Evolutionary conservation across 2,888 invertebrate genomes (phyloP).

Genomic region (Hemicrepidius hirtus): DNA sequence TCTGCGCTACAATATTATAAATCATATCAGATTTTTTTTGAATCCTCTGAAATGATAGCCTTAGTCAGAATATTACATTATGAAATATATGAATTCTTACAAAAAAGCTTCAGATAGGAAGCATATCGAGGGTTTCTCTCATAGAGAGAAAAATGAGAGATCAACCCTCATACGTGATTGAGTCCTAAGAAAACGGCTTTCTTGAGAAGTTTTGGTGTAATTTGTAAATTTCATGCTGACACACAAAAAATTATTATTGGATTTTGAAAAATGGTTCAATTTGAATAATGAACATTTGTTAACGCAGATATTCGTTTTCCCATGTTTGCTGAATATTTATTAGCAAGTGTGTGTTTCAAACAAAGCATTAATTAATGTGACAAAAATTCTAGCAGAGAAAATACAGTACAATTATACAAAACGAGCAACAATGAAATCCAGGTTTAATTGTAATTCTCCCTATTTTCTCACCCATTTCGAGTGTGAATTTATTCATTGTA

Average conservation of each 20-base stretch:
- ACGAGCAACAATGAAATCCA: too few species aligned
- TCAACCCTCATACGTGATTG: constrained; percentile 24
- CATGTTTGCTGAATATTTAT: constrained; percentile 3
- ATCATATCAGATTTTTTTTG: constrained; percentile 11
- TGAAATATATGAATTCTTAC: constrained; percentile 25
- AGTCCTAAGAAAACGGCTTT: constrained; percentile 25
- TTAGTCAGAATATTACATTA: constrained; percentile 20
- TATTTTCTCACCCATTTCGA: too few species aligned
- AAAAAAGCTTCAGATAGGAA: constrained; percentile 23
- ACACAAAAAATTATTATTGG: constrained; percentile 17
- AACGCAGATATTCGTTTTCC: neutral
- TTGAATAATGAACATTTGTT: neutral
- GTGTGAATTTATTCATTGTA: too few species aligned
- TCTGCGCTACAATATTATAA: constrained; percentile 6
- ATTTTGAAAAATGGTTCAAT: constrained; percentile 13
- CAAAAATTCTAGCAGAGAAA: too few species aligned
- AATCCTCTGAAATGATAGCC: constrained; percentile 14
- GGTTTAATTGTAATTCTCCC: too few species aligned
- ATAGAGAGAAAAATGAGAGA: constrained; percentile 17
- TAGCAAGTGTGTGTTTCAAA: neutral
- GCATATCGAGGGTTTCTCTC: constrained; percentile 20
- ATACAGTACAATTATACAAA: too few species aligned
- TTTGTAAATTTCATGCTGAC: constrained; percentile 23
- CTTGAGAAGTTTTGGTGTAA: constrained; percentile 5
- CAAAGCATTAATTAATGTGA: too few species aligned